Base-by-base conservation (phyloP, 92 coral and sea anemone genomes). In the Montipora capitata region DNA sequence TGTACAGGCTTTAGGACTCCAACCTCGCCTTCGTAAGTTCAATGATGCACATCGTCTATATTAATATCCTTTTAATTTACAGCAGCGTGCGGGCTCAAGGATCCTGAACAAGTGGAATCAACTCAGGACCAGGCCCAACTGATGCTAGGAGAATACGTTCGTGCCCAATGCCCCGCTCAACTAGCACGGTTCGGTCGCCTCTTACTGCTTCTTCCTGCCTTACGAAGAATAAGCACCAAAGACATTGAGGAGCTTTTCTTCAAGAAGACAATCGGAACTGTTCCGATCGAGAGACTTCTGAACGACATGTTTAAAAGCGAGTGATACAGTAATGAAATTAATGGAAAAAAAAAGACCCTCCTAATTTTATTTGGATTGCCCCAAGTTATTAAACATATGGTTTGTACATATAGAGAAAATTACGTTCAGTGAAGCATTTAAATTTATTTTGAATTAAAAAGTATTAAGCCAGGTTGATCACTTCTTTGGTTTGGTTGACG, bases 81-180 rank as follows among this genome's bases (percentile, higher is more conserved):
- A 85, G 96, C 96, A 17, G 82, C 98, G 0, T 91, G 95, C 66
- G 98, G 98, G 48, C 91, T 95, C 70, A 95, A 95, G 76, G 95
- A 95, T 65, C 93, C 98, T 2, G 98, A 95, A 4, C 98, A 95
- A 78, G 94, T 95, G 80, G 98, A 95, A 73, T 81, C 98, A 7
- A 93, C 94, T 51, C 98, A 95, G 76, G 98, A 95, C 82, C 98
- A 95, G 79, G 98, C 98, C 35, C 98, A 95, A 43, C 93, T 94
- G 39, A 95, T 95, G 98, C 94, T 95, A 63, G 98, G 98, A 17
- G 98, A 95, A 65, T 95, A 95, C 51, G 94, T 90, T 18, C 98
- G 98, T 17, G 76, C 93, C 76, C 90, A 92, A 41, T 95, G 94
- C 40, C 96, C 98, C 12, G 85, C 82, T 64, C 98, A 95, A 69